Evolutionary conservation across 1,140 invertebrate genomes (phyloP).

Genomic region (Drosophila nigrodunni): DNA sequence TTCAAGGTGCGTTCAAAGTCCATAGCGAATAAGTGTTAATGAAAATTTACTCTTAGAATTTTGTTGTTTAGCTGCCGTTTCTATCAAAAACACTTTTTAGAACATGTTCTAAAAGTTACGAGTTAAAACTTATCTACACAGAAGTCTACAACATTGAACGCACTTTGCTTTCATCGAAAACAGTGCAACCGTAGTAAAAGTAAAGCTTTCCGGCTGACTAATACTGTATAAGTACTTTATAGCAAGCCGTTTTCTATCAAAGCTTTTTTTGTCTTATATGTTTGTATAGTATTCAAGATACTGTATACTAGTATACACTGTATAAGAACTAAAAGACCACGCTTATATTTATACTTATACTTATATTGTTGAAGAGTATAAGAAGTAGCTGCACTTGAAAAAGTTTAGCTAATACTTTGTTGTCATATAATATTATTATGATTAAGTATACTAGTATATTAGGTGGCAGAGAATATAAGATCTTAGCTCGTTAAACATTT

Average conservation of each 20-base stretch:
- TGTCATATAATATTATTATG: too few relatives aligned
- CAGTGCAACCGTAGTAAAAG: neutral
- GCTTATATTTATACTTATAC: too few relatives aligned
- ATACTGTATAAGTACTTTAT: constrained; percentile 1
- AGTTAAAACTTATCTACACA: too few relatives aligned
- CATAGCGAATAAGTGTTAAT: neutral
- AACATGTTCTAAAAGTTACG: neutral
- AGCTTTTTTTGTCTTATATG: neutral
- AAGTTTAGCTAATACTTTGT: too few relatives aligned
- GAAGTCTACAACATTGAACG: neutral
- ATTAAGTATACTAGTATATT: too few relatives aligned
- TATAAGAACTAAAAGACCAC: too few relatives aligned
- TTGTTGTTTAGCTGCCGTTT: neutral
- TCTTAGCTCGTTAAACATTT: too few relatives aligned
- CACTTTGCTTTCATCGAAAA: neutral
- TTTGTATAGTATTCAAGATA: neutral
- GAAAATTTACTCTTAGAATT: too few relatives aligned
- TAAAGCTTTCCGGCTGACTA: neutral
- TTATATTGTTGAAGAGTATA: too few relatives aligned
- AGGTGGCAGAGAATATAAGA: too few relatives aligned
- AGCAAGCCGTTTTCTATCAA: neutral
- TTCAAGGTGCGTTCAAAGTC: neutral
- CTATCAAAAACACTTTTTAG: neutral
- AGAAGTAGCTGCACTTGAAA: too few relatives aligned
- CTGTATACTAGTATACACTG: too few relatives aligned